phyloP scores from a whole-genome alignment of 2,888 invertebrate genomes.

The Listrodromus nycthemerus region DNA sequence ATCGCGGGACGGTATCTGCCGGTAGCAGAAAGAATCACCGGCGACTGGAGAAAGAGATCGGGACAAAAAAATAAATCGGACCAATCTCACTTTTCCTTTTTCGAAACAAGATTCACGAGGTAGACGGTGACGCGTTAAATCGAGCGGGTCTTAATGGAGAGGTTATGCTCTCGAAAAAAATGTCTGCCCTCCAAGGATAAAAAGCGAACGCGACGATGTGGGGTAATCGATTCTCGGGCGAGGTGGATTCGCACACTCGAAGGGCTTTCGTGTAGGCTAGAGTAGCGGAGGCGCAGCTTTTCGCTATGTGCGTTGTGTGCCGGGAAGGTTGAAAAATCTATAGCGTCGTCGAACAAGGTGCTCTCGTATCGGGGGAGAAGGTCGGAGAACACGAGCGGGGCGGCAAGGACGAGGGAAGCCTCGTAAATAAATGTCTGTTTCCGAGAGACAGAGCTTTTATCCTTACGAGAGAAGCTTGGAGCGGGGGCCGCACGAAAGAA shows the following conservation, averaged over 20 bases:
- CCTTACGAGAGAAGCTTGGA: conserved; percentile 64
- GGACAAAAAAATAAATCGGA: not conserved
- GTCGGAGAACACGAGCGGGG: conserved; percentile 3
- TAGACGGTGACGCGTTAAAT: conserved; percentile 19
- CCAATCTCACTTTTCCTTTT: not conserved
- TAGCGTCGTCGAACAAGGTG: conserved; percentile 61
- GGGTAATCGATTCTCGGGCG: conserved; percentile 11
- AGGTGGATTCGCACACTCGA: not conserved
- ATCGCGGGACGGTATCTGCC: not conserved
- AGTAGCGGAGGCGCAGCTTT: not conserved
- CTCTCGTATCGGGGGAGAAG: conserved; percentile 13
- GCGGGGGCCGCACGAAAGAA: conserved; percentile 42
- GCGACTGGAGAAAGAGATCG: not conserved
- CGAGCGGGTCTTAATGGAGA: conserved; percentile 15
- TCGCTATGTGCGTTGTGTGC: not conserved
- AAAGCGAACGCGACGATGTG: not conserved
- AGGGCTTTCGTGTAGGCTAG: not conserved
- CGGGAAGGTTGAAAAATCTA: conserved; percentile 58
- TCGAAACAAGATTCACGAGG: not conserved
- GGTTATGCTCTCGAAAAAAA: conserved; percentile 8
- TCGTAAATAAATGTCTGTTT: conserved; percentile 72
- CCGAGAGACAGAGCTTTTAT: conserved; percentile 69
- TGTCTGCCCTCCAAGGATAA: not conserved
- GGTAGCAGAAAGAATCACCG: not conserved
- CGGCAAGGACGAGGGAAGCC: conserved; percentile 51